Base-by-base conservation (phyloP, 37 sponge, comb jelly and placozoan species). In the Beroe forskalii region DNA sequence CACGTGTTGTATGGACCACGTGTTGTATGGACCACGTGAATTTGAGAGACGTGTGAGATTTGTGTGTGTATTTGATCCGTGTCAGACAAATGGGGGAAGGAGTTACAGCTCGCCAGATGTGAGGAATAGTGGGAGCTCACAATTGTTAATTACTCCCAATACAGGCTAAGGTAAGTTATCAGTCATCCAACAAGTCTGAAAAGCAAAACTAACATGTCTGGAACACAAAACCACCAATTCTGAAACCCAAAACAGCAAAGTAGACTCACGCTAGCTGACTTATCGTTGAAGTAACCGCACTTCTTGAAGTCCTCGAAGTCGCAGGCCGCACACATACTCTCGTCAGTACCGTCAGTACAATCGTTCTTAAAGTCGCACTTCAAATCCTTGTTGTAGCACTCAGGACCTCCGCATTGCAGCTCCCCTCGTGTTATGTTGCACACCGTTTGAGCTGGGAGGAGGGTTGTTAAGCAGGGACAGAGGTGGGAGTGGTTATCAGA, bases 301-400 rank as follows among this genome's bases (percentile, higher is more conserved):
- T 36, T 23, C 30, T 72, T 72, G 40, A 35, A 8, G 30, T 72
- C 75, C 75, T 72, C 75, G 35, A 72, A 72, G 75, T 72, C 75
- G 40, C 75, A 72, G 39, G 37, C 75, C 1, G 39, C 75, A 33
- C 75, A 72, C 38, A 32, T 17, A 8, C 38, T 35, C 39, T 72
- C 75, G 38, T 72, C 75, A 4, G 1, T 3, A 6, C 22, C 75
- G 20, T 72, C 75, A 36, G 38, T 38, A 36, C 75, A 72, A 39
- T 72, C 75, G 38, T 35, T 19, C 1, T 20, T 36, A 72, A 72
- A 72, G 75, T 72, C 75, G 33, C 75, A 72, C 39, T 72, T 22
- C 33, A 35, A 3, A 6, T 72, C 40, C 1, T 35, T 3, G 14
- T 17, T 3, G 38, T 72, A 72, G 30, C 75, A 72, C 39, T 72